Conservation (phyloP, 2,113 vertebrate genomes). For the Willisornis vidua region DNA sequence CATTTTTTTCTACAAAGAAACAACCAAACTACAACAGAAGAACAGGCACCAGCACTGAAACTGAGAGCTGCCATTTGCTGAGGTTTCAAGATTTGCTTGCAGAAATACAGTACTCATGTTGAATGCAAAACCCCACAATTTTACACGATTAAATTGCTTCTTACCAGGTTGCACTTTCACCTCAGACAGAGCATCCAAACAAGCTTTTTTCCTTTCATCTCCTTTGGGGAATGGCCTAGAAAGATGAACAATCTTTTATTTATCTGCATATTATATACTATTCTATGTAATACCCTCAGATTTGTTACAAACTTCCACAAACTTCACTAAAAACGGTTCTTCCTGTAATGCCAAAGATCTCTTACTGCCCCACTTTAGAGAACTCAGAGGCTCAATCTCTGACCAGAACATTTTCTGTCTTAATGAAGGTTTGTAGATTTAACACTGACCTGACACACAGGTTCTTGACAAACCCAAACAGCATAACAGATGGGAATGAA, state of each 20-base stretch:
- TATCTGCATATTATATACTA: not conserved
- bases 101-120: not conserved
- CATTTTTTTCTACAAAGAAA: not conserved
- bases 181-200: conserved; percentile 88
- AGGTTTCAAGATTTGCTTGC: not conserved
- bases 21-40: not conserved
- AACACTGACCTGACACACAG: not conserved
- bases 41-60: not conserved
- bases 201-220: conserved; percentile 93
- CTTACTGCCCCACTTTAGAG: not conserved
- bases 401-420: not conserved
- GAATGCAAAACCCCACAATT: not conserved
- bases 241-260: conserved; percentile 5
- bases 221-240: conserved; percentile 94
- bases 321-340: not conserved
- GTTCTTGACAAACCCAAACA: not conserved
- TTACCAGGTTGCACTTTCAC: conserved; percentile 95
- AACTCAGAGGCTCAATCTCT: not conserved
- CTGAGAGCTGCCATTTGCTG: not conserved
- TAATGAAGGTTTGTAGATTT: not conserved
- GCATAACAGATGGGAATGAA: not conserved
- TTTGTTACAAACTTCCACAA: not conserved
- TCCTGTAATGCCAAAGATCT: not conserved
- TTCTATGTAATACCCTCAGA: not conserved
- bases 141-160: not conserved